Evolutionary conservation across 1,140 invertebrate genomes (phyloP).

Genomic region (Xylocopa sonorina): DNA sequence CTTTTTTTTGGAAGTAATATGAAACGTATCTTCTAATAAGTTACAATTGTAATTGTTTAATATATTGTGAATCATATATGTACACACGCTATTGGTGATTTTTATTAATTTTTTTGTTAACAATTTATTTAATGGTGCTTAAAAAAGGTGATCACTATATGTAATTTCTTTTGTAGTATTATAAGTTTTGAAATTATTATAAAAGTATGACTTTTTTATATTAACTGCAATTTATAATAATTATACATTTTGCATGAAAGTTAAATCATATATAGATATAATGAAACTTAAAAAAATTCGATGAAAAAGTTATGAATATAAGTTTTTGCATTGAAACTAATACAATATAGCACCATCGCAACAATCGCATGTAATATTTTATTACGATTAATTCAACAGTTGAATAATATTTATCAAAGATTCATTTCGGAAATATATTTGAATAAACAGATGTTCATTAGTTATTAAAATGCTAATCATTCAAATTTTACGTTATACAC

Average conservation of each 20-base stretch:
- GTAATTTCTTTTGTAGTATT: conserved; percentile 12
- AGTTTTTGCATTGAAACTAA: conserved; percentile 9
- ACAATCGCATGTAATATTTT: conserved; percentile 27
- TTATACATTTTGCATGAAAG: background rate
- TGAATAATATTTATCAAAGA: conserved; percentile 28
- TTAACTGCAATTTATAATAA: conserved; percentile 14
- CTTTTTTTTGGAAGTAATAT: conserved; percentile 19
- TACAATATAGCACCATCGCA: conserved; percentile 27
- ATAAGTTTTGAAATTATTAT: background rate
- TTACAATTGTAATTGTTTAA: conserved; percentile 28
- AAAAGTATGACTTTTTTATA: conserved; percentile 11
- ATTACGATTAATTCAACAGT: conserved; percentile 36
- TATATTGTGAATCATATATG: conserved; percentile 19
- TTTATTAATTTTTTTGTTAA: conserved; percentile 20
- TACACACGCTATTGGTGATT: conserved; percentile 11
- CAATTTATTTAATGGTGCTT: conserved; percentile 21
- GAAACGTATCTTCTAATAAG: conserved; percentile 8
- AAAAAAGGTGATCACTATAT: conserved; percentile 4
- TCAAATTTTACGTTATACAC: conserved; percentile 7
- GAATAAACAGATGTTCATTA: conserved; percentile 13
- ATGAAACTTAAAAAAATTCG: background rate
- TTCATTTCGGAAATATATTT: conserved; percentile 29
- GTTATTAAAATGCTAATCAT: conserved; percentile 16
- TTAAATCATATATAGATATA: conserved; percentile 1
- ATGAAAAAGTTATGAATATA: conserved; percentile 9